Conservation (phyloP, 2,888 invertebrate genomes). For the Suillia variegata region DNA sequence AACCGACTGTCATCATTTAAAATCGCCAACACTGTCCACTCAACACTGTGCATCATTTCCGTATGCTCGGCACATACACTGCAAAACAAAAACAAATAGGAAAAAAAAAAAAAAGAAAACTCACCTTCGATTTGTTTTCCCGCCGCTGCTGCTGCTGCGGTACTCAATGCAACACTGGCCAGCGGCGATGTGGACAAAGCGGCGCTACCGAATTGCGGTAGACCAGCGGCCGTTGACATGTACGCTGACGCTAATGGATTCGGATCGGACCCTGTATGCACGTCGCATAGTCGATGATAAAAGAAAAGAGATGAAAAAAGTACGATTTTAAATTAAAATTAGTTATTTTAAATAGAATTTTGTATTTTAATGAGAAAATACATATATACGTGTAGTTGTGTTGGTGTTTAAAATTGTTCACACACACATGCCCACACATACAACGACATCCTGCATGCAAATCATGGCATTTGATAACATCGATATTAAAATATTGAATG, state of each 20-base stretch:
- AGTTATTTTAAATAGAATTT: too few relatives aligned
- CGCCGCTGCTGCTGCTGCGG: slow-evolving; percentile 79
- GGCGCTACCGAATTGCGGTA: slow-evolving; percentile 67
- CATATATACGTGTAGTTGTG: background rate
- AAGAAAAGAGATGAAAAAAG: too few relatives aligned
- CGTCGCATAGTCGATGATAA: slow-evolving; percentile 10
- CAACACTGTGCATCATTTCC: too few relatives aligned
- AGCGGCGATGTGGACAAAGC: slow-evolving; percentile 69
- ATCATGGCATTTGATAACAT: background rate
- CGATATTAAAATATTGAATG: background rate
- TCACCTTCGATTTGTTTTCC: slow-evolving; percentile 92
- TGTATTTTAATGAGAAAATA: background rate
- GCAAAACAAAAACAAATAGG: too few relatives aligned
- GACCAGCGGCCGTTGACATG: slow-evolving; percentile 63
- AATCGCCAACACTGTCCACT: too few relatives aligned
- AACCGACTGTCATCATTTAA: too few relatives aligned
- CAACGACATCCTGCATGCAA: background rate
- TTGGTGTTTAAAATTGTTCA: background rate
- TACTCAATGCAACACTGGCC: slow-evolving; percentile 71
- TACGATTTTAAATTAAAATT: background rate
- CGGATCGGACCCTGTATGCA: slow-evolving; percentile 58
- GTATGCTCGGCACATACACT: too few relatives aligned
- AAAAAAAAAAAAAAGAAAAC: too few relatives aligned
- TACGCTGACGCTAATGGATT: slow-evolving; percentile 69
- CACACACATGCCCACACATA: background rate